Evolutionary conservation across 2,113 vertebrate species (phyloP), one percentile per base, ranked within the genome.

Genomic region (Erythrocercus mccallii): DNA sequence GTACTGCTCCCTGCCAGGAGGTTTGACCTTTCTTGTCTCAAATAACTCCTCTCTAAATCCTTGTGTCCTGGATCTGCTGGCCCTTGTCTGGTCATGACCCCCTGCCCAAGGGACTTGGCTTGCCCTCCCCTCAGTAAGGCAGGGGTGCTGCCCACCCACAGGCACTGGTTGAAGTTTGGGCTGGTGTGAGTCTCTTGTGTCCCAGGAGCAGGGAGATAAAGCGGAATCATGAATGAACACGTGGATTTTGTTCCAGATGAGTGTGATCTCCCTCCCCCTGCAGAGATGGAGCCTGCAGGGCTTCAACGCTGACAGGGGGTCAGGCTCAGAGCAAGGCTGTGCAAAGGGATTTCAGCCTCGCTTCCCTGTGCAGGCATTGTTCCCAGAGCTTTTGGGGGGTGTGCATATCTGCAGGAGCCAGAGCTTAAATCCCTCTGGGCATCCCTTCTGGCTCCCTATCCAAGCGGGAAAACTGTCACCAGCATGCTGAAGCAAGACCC

Each of bases 161-260:
- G 83, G 72, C 83, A 70, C 25, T 0, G 0, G 4, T 5, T 2
- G 0, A 38, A 60, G 44, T 60, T 87, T 64, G 51, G 65, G 25
- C 10, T 1, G 0, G 6, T 23, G 53, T 3, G 33, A 25, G 20
- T 15, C 47, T 78, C 37, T 66, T 38, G 80, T 1, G 0, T 50
- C 69, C 83, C 69, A 56, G 56, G 50, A 86, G 28, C 38, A 56
- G 10, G 18, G 48, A 90, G 77, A 88, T 80, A 65, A 82, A 82
- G 21, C 1, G 2, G 23, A 82, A 65, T 61, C 2, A 0, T 42
- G 81, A 87, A 90, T 19, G 37, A 76, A 53, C 84, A 88, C 1
- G 8, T 84, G 89, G 81, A 66, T 84, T 89, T 91, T 84, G 72
- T 69, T 92, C 93, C 65, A 81, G 81, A 81, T 45, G 42, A 84